A percentile compares a stretch with the other conserved stretches of the same genome.
Evolutionary conservation across 2,888 invertebrate genomes (phyloP).

Genomic region (Campoplex capitator): DNA sequence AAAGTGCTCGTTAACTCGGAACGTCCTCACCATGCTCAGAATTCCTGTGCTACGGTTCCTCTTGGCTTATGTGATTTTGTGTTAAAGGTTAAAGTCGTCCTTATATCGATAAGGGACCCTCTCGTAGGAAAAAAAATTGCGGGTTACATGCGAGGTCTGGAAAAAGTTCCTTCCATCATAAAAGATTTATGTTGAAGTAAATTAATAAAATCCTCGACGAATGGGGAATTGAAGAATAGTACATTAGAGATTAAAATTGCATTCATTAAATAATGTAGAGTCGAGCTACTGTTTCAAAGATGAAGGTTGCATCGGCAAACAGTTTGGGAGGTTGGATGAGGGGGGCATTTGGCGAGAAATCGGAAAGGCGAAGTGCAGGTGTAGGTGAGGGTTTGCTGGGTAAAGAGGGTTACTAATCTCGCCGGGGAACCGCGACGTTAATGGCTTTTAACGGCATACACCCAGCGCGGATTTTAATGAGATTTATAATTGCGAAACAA

Average conservation of each 20-base stretch:
- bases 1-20: slow-evolving; percentile 77
- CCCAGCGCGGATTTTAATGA: slow-evolving; percentile 81
- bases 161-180: neutral
- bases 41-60: slow-evolving; percentile 22
- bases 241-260: slow-evolving; percentile 3
- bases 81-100: slow-evolving; percentile 21
- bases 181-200: neutral
- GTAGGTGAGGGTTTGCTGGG: slow-evolving; percentile 44
- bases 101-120: slow-evolving; percentile 18
- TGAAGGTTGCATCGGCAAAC: slow-evolving; percentile 19
- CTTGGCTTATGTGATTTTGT: neutral
- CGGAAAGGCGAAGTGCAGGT: slow-evolving; percentile 10
- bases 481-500: slow-evolving; percentile 81
- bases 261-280: neutral
- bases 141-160: neutral
- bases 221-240: slow-evolving; percentile 3
- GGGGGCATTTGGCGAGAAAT: slow-evolving; percentile 17
- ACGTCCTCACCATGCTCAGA: slow-evolving; percentile 51
- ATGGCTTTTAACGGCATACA: slow-evolving; percentile 77
- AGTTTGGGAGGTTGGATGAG: neutral
- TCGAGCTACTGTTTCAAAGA: slow-evolving; percentile 10
- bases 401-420: slow-evolving; percentile 63
- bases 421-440: slow-evolving; percentile 73
- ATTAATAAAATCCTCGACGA: neutral
- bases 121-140: neutral